These are phyloP conservation scores for Terrapene triunguis DNA, from an alignment of 2,113 vertebrate species.

Conservation along the genomic window DNA sequence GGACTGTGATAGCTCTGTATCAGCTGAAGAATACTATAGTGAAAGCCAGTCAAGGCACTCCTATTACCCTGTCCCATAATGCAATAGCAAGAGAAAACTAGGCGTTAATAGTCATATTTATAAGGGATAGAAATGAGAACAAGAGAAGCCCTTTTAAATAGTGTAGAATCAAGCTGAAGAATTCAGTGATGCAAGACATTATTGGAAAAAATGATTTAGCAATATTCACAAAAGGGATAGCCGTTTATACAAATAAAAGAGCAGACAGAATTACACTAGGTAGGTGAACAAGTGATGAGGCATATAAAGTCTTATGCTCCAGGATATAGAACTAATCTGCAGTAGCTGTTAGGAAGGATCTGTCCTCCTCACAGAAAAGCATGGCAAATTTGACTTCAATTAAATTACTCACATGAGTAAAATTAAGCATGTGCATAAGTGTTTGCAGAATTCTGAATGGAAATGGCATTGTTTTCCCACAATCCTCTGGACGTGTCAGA, in stretches of 20 bases:
- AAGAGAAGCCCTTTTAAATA: background rate
- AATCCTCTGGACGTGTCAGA: background rate
- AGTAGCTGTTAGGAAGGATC: background rate
- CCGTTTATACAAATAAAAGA: background rate
- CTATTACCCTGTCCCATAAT: too few relatives aligned
- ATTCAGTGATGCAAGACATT: background rate
- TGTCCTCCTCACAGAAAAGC: background rate
- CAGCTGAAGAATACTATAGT: background rate
- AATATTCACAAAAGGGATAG: background rate
- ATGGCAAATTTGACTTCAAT: background rate
- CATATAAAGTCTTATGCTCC: background rate
- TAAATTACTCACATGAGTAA: background rate
- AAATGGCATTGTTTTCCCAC: background rate
- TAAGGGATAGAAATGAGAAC: background rate
- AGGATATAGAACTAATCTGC: background rate
- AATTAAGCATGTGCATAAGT: background rate
- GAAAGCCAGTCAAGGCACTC: background rate
- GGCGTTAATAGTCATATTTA: background rate
- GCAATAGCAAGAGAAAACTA: background rate
- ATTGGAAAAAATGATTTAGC: background rate
- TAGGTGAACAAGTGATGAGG: background rate
- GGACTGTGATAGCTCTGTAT: background rate
- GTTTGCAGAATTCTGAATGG: background rate
- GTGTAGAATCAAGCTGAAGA: background rate
- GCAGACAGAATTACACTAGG: rapidly evolving